Evolutionary conservation across 2,113 vertebrate genomes (phyloP).

Genomic region (Protobothrops flavoviridis): DNA sequence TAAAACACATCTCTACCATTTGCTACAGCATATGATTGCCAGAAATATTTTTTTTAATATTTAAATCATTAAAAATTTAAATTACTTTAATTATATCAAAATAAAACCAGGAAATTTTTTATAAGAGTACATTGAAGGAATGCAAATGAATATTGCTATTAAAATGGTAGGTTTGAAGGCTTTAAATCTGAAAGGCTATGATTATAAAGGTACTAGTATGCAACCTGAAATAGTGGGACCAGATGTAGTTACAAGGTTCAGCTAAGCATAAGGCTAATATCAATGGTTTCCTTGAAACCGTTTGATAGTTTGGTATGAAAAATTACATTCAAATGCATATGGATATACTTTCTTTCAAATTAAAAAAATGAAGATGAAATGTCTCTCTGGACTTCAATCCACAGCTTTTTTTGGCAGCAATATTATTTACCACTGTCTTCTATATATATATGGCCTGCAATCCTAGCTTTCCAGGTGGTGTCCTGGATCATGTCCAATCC

Average conservation of each 20-base stretch:
- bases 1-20: conserved; percentile 61
- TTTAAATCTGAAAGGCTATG: conserved; percentile 68
- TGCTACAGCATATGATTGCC: conserved; percentile 65
- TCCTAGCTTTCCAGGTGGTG: neutral
- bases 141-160: conserved; percentile 73
- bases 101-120: conserved; percentile 70
- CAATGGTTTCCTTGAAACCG: conserved; percentile 72
- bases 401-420: neutral
- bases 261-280: conserved; percentile 71
- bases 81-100: conserved; percentile 75
- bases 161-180: conserved; percentile 69
- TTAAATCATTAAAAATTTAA: conserved; percentile 78
- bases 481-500: neutral
- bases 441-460: neutral
- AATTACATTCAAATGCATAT: conserved; percentile 70
- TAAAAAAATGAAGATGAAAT: neutral
- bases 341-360: conserved; percentile 61
- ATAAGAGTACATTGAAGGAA: conserved; percentile 70
- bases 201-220: conserved; percentile 72
- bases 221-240: conserved; percentile 69
- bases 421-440: neutral
- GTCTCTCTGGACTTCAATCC: neutral
- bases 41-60: conserved; percentile 70
- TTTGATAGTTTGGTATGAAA: conserved; percentile 71
- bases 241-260: conserved; percentile 70